Base-by-base conservation (phyloP, 2,797 vertebrate species). In the Gastrophryne carolinensis region DNA sequence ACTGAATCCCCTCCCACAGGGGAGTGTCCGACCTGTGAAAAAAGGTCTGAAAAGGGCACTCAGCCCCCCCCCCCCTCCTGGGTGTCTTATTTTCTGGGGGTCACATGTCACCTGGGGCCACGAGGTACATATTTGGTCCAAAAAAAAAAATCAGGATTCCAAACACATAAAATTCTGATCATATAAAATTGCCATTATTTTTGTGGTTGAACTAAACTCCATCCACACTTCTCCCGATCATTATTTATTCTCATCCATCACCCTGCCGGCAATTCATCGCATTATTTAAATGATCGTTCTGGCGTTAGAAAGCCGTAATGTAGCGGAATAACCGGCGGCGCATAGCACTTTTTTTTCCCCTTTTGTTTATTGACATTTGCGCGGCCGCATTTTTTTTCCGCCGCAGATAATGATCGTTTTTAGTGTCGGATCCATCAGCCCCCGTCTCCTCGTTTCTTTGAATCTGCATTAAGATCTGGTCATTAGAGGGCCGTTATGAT, bases 331-430 rank as follows among this genome's bases (percentile, higher is more conserved):
- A 13, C n/a, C 37, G 4, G 0, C 39, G 15, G n/a, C 15, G 1
- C 15, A 2, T 17, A n/a, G 15, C 0, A 17, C 2, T 17, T 44
- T 44, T 44, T 44, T 17, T n/a, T 49, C n/a, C n/a, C n/a, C n/a
- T n/a, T 49, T 57, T 32, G 27, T 29, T 57, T 57, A 57, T 27
- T 57, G 53, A 57, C 53, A 57, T 57, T 57, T 57, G 27, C 27
- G 26, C 12, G 1, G 53, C 11, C 23, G 27, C 26, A 15, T 56
- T 26, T n/a, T n/a, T 49, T 49, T 3, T 30, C 21, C 10, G 26
- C 15, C 13, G 27, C 24, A 57, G 27, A 57, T 27, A 57, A 57
- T 30, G 24, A 27, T 24, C 21, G 15, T 57, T 32, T 57, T 9
- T 24, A 57, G 24, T 30, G 24, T n/a, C 50, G 13, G 50, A 53